Conservation (phyloP, 2,113 vertebrate genomes). For the Pangasianodon gigas region DNA sequence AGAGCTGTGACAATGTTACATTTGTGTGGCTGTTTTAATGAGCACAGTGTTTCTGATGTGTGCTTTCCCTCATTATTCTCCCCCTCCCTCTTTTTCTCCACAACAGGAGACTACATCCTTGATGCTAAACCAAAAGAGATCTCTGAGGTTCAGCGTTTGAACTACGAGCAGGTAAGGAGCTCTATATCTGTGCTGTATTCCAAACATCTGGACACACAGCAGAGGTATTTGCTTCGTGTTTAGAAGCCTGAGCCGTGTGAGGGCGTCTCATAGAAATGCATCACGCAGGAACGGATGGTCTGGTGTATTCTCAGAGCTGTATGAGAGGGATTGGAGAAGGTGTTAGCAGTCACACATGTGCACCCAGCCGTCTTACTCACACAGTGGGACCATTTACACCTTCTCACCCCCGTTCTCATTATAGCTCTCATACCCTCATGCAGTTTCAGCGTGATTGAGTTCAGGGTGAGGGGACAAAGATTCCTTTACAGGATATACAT, state of each 20-base stretch:
- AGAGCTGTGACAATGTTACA: not conserved
- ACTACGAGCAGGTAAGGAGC: constrained; percentile 94
- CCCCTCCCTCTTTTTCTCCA: not conserved
- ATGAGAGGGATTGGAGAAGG: constrained; percentile 18
- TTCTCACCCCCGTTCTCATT: not conserved
- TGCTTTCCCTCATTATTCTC: constrained; percentile 11
- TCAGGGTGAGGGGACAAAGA: not conserved
- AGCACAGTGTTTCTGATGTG: constrained; percentile 22
- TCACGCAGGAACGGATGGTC: not conserved
- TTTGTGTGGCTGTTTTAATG: constrained; percentile 28
- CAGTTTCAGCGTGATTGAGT: not conserved
- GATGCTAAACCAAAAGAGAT: constrained; percentile 99
- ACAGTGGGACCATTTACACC: not conserved
- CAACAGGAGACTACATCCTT: constrained; percentile 95
- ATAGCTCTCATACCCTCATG: not conserved
- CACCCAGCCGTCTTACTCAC: not conserved
- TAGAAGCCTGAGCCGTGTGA: not conserved
- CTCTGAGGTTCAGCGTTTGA: constrained; percentile 94
- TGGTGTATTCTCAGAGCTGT: not conserved
- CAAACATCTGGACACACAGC: not conserved
- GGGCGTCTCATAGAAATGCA: not conserved
- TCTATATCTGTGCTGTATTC: not conserved
- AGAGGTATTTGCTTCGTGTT: not conserved
- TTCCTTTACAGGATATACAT: not conserved
- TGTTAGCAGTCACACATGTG: not conserved